phyloP scores from a whole-genome alignment of 1,140 invertebrate genomes.

The Cydia amplana region DNA sequence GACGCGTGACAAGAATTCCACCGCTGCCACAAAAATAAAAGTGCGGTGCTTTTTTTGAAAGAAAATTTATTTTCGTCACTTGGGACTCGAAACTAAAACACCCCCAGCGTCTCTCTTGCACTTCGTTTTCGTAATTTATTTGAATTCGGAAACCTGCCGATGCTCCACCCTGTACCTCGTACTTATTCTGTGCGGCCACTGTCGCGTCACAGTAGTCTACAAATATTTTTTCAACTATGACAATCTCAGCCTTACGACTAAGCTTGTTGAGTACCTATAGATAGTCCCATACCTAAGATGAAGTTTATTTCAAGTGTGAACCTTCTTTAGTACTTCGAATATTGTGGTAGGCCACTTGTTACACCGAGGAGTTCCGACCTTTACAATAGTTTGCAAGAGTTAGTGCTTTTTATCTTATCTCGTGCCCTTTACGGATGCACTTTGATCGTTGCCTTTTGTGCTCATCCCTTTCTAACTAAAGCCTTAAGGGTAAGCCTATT shows the following conservation, averaged over 20 bases:
- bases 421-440: slow-evolving; percentile 21
- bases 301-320: background rate
- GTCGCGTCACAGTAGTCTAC: no score
- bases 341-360: background rate
- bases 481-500: background rate
- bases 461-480: background rate
- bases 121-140: no score
- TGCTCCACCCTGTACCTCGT: no score
- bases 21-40: background rate
- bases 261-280: no score
- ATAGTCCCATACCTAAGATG: background rate
- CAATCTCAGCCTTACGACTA: no score
- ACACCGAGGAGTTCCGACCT: background rate
- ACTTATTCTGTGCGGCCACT: no score
- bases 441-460: slow-evolving; percentile 29
- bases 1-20: slow-evolving; percentile 12
- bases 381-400: slow-evolving; percentile 10
- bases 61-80: background rate
- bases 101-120: no score
- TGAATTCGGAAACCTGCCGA: no score
- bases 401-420: slow-evolving; percentile 24
- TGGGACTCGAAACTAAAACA: no score
- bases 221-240: no score
- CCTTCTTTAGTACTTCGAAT: no score
- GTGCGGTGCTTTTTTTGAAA: background rate